Evolutionary conservation across 2,888 invertebrate genomes (phyloP).

Genomic region (Phaonia tiefii): DNA sequence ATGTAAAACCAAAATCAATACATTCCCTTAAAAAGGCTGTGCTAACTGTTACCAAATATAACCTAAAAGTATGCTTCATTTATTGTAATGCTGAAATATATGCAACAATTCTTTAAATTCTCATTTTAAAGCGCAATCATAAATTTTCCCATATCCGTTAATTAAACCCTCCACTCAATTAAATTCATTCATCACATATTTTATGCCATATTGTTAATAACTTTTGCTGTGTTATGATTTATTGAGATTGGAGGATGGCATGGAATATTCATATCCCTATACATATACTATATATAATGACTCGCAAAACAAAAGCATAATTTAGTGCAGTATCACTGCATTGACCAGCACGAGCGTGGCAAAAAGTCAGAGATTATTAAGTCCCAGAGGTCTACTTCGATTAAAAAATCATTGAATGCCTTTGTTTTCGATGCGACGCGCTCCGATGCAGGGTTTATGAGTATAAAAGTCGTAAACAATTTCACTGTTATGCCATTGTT

Average conservation of each 20-base stretch:
- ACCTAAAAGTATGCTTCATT: not conserved
- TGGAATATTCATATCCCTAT: not conserved
- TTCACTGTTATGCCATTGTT: conserved; percentile 50
- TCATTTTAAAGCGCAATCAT: too few species aligned
- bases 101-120: not conserved
- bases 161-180: conserved; percentile 36
- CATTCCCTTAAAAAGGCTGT: too few species aligned
- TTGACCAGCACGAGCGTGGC: conserved; percentile 48
- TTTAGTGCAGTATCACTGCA: conserved; percentile 46
- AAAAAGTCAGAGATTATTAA: conserved; percentile 71
- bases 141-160: conserved; percentile 5
- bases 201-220: conserved; percentile 42
- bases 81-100: not conserved
- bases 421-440: conserved; percentile 41
- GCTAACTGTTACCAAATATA: too few species aligned
- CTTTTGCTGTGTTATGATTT: conserved; percentile 39
- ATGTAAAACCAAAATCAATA: too few species aligned
- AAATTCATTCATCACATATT: conserved; percentile 40
- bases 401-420: conserved; percentile 79
- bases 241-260: conserved; percentile 27
- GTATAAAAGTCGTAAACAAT: conserved; percentile 62
- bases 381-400: conserved; percentile 79
- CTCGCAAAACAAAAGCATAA: conserved; percentile 40
- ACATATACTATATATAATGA: conserved; percentile 35
- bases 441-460: conserved; percentile 56